Conservation (phyloP, 2,113 vertebrate genomes). For the Phrynocephalus versicolor region DNA sequence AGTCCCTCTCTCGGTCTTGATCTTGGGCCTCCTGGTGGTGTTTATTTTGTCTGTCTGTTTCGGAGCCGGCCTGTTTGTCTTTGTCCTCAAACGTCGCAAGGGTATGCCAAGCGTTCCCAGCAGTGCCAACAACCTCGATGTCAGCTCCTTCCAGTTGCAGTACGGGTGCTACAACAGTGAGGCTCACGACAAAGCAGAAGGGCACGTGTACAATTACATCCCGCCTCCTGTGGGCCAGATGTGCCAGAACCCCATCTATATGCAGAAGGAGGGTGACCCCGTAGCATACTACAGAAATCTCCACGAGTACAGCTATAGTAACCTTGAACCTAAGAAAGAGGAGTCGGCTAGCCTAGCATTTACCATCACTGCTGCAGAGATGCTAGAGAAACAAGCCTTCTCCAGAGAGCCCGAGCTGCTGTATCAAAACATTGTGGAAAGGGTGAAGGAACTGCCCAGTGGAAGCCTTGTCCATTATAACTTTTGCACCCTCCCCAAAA, state of each 20-base stretch:
- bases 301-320: constrained; percentile 88
- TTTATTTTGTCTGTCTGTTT: constrained; percentile 97
- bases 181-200: constrained; percentile 85
- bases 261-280: constrained; percentile 92
- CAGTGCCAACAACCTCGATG: constrained; percentile 87
- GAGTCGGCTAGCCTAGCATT: constrained; percentile 81
- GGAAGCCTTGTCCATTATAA: constrained; percentile 89
- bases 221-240: constrained; percentile 92
- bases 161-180: constrained; percentile 91
- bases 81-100: constrained; percentile 94
- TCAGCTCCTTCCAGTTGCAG: constrained; percentile 93
- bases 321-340: constrained; percentile 86
- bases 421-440: constrained; percentile 93
- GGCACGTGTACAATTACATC: constrained; percentile 95
- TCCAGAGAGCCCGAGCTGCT: constrained; percentile 86
- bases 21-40: constrained; percentile 94
- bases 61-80: constrained; percentile 95
- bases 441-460: constrained; percentile 87
- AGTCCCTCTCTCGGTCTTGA: constrained; percentile 94
- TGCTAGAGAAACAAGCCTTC: constrained; percentile 85
- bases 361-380: constrained; percentile 91
- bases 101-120: constrained; percentile 84
- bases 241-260: constrained; percentile 98
- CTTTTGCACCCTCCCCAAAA: constrained; percentile 98
- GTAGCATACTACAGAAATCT: constrained; percentile 93